Evolutionary conservation across 1,140 invertebrate species (phyloP).

Genomic region (Eriocheir sinensis): DNA sequence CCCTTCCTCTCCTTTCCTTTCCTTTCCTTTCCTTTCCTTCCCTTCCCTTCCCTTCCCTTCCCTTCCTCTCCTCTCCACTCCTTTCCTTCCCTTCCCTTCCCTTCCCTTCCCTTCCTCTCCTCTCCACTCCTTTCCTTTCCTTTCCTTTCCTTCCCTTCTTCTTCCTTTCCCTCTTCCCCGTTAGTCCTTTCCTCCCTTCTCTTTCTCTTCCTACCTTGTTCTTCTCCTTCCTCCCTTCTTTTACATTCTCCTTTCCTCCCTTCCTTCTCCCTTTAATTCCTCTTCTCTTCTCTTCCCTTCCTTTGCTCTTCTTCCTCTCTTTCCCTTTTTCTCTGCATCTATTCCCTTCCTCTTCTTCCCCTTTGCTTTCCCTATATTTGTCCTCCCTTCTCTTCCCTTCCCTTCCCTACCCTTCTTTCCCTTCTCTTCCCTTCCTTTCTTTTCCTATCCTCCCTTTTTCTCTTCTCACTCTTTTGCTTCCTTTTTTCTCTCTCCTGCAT

Average conservation of each 20-base stretch:
- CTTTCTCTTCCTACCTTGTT: no score
- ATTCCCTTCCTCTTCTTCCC: slow-evolving; percentile 18
- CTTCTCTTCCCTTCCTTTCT: background rate
- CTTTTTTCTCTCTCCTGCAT: background rate
- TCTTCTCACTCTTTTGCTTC: no score
- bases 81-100: background rate
- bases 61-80: no score
- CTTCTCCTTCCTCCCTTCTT: background rate
- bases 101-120: background rate
- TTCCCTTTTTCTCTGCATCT: slow-evolving; percentile 27
- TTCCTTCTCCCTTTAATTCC: slow-evolving; percentile 6
- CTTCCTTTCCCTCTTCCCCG: background rate
- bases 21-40: no score
- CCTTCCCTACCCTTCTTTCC: no score
- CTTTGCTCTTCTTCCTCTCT: background rate
- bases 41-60: no score
- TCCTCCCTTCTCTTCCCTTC: background rate
- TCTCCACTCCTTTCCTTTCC: no score
- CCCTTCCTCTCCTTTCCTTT: no score
- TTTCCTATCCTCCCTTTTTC: background rate
- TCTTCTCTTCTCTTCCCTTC: background rate
- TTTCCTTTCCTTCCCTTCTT: no score
- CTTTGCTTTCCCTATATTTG: background rate
- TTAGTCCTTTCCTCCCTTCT: background rate
- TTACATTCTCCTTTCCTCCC: background rate